These are phyloP conservation scores for Blera fallax DNA, from an alignment of 2,888 invertebrate genomes.

Conservation along the genomic window DNA sequence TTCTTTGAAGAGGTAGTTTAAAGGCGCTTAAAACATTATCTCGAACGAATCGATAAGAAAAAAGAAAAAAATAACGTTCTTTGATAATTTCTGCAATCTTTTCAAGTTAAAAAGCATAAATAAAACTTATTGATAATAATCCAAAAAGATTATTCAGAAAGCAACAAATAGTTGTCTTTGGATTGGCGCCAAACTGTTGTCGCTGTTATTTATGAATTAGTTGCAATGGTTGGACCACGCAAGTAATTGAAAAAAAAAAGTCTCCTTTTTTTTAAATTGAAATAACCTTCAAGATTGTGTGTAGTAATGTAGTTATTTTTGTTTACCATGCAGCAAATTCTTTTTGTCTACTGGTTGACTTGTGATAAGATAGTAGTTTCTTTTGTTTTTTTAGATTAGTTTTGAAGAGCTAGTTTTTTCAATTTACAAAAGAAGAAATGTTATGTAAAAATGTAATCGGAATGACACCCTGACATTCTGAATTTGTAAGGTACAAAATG, in stretches of 20 bases:
- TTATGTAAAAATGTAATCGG: no score
- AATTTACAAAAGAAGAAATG: neutral
- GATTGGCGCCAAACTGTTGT: neutral
- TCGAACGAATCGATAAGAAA: neutral
- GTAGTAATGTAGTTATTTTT: neutral
- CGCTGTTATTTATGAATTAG: neutral
- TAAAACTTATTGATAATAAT: neutral
- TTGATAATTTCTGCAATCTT: neutral
- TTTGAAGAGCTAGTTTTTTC: neutral
- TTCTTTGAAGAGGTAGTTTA: slow-evolving; percentile 1
- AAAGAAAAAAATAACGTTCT: neutral
- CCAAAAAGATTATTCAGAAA: neutral
- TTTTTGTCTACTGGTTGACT: neutral
- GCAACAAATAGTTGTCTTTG: neutral
- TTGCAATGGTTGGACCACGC: slow-evolving; percentile 2
- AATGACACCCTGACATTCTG: no score
- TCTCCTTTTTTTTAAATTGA: neutral
- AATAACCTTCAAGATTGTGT: slow-evolving; percentile 8
- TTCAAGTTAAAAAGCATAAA: neutral
- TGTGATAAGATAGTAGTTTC: slow-evolving; percentile 6
- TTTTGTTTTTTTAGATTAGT: neutral
- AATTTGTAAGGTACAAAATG: no score
- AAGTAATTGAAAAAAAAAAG: neutral
- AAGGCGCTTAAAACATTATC: neutral
- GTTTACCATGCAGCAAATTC: slow-evolving; percentile 2